Percentiles rank a stretch among this genome's conserved stretches.
Evolutionary conservation across 2,888 invertebrate species (phyloP).

Genomic region (Tolmerus cingulatus): DNA sequence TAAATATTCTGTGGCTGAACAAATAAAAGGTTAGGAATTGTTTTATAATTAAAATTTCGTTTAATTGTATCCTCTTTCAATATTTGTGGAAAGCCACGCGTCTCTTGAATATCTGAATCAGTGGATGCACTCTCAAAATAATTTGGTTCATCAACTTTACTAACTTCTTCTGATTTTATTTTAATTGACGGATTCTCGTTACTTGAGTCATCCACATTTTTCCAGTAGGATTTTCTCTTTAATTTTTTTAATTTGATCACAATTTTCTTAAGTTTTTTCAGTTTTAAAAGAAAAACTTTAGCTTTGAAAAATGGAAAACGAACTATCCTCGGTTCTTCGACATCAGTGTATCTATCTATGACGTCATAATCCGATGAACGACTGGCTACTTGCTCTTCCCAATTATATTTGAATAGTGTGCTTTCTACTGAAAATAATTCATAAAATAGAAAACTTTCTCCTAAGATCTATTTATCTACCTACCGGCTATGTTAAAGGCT

Average conservation of each 20-base stretch:
- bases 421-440: not conserved
- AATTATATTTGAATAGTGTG: not conserved
- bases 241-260: not conserved
- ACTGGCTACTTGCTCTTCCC: not conserved
- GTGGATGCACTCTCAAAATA: not conserved
- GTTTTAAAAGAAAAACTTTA: conserved; percentile 22
- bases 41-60: not conserved
- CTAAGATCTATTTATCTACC: not conserved
- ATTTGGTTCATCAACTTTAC: not conserved
- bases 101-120: not conserved
- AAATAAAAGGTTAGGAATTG: not conserved
- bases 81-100: not conserved
- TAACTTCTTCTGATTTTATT: not conserved
- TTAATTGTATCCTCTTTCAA: not conserved
- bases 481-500: not conserved
- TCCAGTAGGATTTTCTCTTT: not conserved
- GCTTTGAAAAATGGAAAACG: conserved; percentile 24
- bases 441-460: not conserved
- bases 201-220: not conserved
- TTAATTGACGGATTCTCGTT: not conserved
- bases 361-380: not conserved
- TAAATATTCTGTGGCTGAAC: not conserved
- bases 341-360: not conserved
- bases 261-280: conserved; percentile 16
- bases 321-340: not conserved